Percentiles rank a stretch among this genome's conserved stretches.
Evolutionary conservation across 1,140 invertebrate genomes (phyloP).

Genomic region (Venustaconcha ellipsiformis): DNA sequence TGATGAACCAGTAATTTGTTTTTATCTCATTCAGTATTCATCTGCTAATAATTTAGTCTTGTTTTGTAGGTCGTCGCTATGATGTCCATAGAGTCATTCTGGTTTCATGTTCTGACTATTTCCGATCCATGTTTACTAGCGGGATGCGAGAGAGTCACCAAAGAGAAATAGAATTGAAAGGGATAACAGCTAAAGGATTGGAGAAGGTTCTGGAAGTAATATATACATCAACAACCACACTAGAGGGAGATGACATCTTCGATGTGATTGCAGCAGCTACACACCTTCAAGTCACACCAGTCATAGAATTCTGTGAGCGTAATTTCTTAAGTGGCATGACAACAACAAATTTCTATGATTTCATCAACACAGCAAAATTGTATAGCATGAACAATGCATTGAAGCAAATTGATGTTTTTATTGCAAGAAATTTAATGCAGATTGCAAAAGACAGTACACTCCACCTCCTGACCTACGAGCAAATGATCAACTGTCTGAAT

Average conservation of each 20-base stretch:
- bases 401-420: slow-evolving; percentile 68
- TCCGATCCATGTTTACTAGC: slow-evolving; percentile 68
- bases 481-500: slow-evolving; percentile 66
- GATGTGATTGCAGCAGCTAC: slow-evolving; percentile 69
- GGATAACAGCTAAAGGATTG: slow-evolving; percentile 65
- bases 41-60: slow-evolving; percentile 1
- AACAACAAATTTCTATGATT: slow-evolving; percentile 68
- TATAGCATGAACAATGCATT: slow-evolving; percentile 69
- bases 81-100: slow-evolving; percentile 67
- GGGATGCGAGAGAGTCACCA: slow-evolving; percentile 67
- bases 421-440: slow-evolving; percentile 67
- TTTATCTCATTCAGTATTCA: not conserved
- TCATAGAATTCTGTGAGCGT: slow-evolving; percentile 69
- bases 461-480: slow-evolving; percentile 65
- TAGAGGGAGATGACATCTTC: slow-evolving; percentile 69
- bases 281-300: slow-evolving; percentile 68
- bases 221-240: slow-evolving; percentile 67
- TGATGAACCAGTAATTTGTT: not conserved
- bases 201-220: slow-evolving; percentile 68
- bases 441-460: slow-evolving; percentile 66
- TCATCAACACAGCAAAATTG: slow-evolving; percentile 68
- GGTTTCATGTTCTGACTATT: slow-evolving; percentile 68
- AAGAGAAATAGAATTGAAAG: slow-evolving; percentile 67
- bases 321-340: slow-evolving; percentile 69
- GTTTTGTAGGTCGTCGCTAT: slow-evolving; percentile 59